Base-by-base conservation (phyloP, 2,888 invertebrate species). In the Beris chalybata region DNA sequence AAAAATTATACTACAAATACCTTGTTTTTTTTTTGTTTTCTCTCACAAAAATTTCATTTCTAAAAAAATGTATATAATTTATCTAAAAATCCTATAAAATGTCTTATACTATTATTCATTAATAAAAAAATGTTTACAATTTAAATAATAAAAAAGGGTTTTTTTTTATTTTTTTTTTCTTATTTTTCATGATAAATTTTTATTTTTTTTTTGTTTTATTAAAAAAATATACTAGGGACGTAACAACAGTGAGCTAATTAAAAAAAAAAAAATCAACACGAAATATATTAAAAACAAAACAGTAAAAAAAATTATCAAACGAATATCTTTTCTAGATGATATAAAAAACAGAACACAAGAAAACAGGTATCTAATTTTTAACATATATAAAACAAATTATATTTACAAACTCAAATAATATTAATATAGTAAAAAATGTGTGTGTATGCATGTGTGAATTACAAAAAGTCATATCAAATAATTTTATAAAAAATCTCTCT, bases 41-140 rank as follows among this genome's bases (percentile, higher is more conserved):
- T 50, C 50, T 61, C 61, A 61, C 61, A 61, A 61, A 61, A 61
- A 52, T 61, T 50, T 61, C 61, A 61, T 61, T 61, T 61, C 61
- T 61, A 61, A 61, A 61, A 38, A 61, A 61, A 61, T 61, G 61
- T 61, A 61, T 61, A 61, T 43, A 61, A 61, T 61, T 61, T 61
- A 61, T 61, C 61, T 61, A 61, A 61, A 61, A 61, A 61, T 61
- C 52, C 61, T 61, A 61, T 61, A 61, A 61, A 61, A 61, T 61
- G 61, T n/a, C 61, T 61, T 61, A 61, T 50, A 38, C 52, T 61
- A 61, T 50, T 59, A 38, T 56, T 53, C 43, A 56, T 38, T 56
- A 56, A 56, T 56, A 56, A 56, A 38, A 57, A 57, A 57, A 59
- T 59, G 58, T 59, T 48, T 32, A 56, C 43, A 43, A 56, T 56